Conservation (phyloP, 2,113 vertebrate species). For the Scomber japonicus region DNA sequence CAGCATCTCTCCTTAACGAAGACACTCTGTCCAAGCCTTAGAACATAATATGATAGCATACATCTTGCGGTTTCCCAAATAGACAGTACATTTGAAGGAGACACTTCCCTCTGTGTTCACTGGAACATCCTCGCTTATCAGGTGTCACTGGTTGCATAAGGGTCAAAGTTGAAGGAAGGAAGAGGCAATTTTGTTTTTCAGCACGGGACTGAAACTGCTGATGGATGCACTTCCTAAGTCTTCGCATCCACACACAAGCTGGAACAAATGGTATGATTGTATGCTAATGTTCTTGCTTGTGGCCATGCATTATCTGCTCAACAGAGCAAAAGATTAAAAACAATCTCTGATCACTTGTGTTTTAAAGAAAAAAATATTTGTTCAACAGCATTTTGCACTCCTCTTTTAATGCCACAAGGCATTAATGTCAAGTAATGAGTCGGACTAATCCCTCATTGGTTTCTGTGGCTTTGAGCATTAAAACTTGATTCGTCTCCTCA, state of each 20-base stretch:
- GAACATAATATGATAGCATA: constrained; percentile 18
- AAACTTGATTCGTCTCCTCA: constrained; percentile 83
- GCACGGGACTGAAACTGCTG: constrained; percentile 73
- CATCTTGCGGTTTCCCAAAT: constrained; percentile 39
- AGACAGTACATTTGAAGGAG: constrained; percentile 36
- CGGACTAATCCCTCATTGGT: constrained; percentile 81
- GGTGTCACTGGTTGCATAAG: constrained; percentile 61
- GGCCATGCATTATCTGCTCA: constrained; percentile 78
- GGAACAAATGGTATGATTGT: constrained; percentile 70
- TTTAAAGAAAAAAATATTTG: constrained; percentile 58
- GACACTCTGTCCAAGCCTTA: constrained; percentile 21
- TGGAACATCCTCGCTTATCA: constrained; percentile 74
- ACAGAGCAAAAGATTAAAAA: constrained; percentile 79
- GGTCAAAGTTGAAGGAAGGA: constrained; percentile 81
- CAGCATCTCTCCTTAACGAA: constrained; percentile 43
- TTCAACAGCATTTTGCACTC: constrained; percentile 76
- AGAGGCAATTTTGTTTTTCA: constrained; percentile 79
- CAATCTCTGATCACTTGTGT: constrained; percentile 70
- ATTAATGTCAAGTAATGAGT: constrained; percentile 79
- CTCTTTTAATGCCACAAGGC: constrained; percentile 72
- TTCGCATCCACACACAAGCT: constrained; percentile 51
- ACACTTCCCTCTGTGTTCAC: constrained; percentile 31
- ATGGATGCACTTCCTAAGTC: constrained; percentile 77
- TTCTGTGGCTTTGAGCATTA: constrained; percentile 87
- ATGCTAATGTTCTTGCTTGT: constrained; percentile 75